Evolutionary conservation across 2,888 invertebrate genomes (phyloP).

Genomic region (Sinodicranocentrus sp.): DNA sequence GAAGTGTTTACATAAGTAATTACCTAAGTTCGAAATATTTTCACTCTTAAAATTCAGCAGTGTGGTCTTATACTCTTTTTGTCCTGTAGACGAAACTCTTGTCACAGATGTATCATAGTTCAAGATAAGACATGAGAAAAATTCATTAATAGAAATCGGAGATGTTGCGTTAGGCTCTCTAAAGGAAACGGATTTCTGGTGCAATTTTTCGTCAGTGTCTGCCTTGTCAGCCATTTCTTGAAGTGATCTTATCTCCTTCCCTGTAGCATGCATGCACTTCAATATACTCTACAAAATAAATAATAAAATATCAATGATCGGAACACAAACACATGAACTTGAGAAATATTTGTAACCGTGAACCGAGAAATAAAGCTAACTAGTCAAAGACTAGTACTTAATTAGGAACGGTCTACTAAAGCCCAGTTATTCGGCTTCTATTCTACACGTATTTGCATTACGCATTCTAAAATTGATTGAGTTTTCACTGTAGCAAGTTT

Average conservation of each 20-base stretch:
- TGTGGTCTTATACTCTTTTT: neutral
- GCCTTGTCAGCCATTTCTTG: conserved; percentile 78
- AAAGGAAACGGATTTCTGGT: conserved; percentile 78
- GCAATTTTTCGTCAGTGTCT: conserved; percentile 38
- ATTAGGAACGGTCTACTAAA: no score
- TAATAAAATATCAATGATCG: neutral
- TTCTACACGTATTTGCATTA: no score
- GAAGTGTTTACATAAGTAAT: no score
- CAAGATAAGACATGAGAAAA: conserved; percentile 66
- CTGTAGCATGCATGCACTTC: conserved; percentile 77
- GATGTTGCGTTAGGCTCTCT: conserved; percentile 82
- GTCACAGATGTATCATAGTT: conserved; percentile 69
- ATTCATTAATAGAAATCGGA: conserved; percentile 78
- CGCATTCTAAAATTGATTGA: no score
- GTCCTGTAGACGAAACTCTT: no score
- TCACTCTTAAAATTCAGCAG: conserved; percentile 70
- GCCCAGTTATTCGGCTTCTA: no score
- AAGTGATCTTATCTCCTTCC: conserved; percentile 79
- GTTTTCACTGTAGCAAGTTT: no score
- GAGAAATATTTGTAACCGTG: no score
- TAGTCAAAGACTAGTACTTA: no score
- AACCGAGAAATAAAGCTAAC: no score
- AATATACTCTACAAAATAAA: conserved; percentile 75
- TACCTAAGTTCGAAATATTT: conserved; percentile 55
- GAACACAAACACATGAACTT: neutral